phyloP scores from a whole-genome alignment of 2,888 invertebrate genomes.

The Onchidella celtica region DNA sequence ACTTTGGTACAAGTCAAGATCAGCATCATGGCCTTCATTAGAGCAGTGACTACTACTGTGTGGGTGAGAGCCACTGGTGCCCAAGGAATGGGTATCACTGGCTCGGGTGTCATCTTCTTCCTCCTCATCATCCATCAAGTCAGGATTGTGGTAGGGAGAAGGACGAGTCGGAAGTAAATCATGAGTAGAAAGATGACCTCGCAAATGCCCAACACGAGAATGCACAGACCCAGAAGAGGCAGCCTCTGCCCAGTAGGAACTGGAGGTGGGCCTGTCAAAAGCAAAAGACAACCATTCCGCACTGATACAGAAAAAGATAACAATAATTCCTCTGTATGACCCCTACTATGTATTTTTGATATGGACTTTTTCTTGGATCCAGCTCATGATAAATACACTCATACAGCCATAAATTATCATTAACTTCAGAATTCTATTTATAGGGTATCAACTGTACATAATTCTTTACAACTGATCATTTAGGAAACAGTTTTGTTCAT shows the following conservation, averaged over 20 bases:
- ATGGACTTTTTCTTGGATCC: too few relatives aligned
- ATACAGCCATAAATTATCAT: too few relatives aligned
- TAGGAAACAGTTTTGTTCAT: too few relatives aligned
- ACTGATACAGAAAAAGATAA: too few relatives aligned
- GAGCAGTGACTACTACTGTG: slow-evolving; percentile 29
- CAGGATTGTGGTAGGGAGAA: not conserved
- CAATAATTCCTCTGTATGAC: too few relatives aligned
- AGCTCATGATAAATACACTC: too few relatives aligned
- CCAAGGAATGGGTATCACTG: slow-evolving; percentile 20
- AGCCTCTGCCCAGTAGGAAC: slow-evolving; percentile 9
- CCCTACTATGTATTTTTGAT: too few relatives aligned
- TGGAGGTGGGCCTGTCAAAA: slow-evolving; percentile 20
- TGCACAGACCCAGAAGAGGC: not conserved
- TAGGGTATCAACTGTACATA: too few relatives aligned
- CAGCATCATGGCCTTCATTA: slow-evolving; percentile 30
- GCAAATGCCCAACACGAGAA: not conserved
- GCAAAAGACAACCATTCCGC: not conserved
- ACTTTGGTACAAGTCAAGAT: not conserved
- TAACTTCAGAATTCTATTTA: too few relatives aligned
- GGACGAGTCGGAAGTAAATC: slow-evolving; percentile 30
- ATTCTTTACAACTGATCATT: too few relatives aligned
- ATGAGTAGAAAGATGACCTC: not conserved
- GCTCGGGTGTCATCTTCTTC: slow-evolving; percentile 53
- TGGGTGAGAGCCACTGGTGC: slow-evolving; percentile 19
- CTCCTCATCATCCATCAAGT: slow-evolving; percentile 28